Conservation (phyloP, 2,797 vertebrate genomes). For the Lepidocolaptes lacrymiger region DNA sequence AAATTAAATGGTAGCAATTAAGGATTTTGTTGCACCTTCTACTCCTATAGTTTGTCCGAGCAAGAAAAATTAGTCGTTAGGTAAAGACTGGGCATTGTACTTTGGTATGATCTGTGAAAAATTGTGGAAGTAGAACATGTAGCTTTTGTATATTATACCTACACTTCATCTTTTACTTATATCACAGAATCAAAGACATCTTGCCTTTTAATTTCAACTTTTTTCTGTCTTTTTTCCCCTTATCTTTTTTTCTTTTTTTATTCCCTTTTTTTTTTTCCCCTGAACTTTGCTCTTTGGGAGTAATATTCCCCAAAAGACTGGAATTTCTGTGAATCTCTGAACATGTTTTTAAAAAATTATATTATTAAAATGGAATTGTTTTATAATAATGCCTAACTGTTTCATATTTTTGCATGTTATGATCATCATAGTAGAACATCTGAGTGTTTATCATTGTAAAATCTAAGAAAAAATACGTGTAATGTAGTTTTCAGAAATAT, state of each 20-base stretch:
- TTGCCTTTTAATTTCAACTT: neutral
- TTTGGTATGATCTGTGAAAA: neutral
- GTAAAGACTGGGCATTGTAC: neutral
- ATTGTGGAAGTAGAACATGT: neutral
- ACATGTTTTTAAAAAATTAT: neutral
- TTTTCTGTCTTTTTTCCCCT: neutral
- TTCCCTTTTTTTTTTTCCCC: no score
- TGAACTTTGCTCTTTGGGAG: neutral
- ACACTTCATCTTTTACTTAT: neutral
- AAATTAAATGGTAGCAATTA: neutral
- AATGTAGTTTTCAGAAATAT: neutral
- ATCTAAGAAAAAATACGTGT: neutral
- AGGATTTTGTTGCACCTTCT: neutral
- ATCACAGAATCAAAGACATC: neutral
- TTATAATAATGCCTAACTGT: neutral
- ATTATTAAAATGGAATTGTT: neutral
- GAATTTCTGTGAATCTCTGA: neutral
- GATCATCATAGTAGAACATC: neutral
- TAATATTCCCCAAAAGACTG: neutral
- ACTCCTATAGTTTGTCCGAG: neutral
- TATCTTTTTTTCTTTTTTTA: neutral
- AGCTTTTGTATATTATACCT: neutral
- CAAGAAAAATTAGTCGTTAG: neutral
- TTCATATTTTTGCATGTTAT: neutral
- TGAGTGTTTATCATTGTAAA: neutral